Conservation (phyloP, 2,113 vertebrate genomes). For the Urocynchramus pylzowi region DNA sequence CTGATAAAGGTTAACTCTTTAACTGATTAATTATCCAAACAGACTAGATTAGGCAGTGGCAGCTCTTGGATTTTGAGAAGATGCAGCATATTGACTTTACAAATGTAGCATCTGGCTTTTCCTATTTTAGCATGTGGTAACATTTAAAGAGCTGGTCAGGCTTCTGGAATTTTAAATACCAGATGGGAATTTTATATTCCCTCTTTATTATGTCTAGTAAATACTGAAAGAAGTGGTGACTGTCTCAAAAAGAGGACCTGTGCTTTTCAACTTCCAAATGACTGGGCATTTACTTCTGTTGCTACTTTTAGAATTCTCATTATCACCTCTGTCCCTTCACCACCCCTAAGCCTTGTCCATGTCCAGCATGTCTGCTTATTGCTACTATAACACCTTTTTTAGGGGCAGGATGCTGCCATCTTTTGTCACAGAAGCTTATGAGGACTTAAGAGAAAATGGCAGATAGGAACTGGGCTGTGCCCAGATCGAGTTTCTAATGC, state of each 20-base stretch:
- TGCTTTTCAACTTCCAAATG: neutral
- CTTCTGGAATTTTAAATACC: conserved; percentile 11
- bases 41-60: neutral
- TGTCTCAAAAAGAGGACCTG: neutral
- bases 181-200: neutral
- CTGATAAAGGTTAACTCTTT: neutral
- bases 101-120: conserved; percentile 22
- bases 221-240: neutral
- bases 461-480: neutral
- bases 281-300: neutral
- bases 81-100: neutral
- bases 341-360: neutral
- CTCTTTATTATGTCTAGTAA: neutral
- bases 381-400: neutral
- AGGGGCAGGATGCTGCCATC: neutral
- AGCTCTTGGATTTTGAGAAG: conserved; percentile 6
- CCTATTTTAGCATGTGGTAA: neutral
- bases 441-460: neutral
- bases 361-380: neutral
- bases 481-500: neutral
- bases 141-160: neutral
- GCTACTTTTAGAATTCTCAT: neutral
- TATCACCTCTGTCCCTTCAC: neutral
- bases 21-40: conserved; percentile 2
- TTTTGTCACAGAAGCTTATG: neutral